phyloP scores from a whole-genome alignment of 2,113 vertebrate species.

The Okapia johnstoni region DNA sequence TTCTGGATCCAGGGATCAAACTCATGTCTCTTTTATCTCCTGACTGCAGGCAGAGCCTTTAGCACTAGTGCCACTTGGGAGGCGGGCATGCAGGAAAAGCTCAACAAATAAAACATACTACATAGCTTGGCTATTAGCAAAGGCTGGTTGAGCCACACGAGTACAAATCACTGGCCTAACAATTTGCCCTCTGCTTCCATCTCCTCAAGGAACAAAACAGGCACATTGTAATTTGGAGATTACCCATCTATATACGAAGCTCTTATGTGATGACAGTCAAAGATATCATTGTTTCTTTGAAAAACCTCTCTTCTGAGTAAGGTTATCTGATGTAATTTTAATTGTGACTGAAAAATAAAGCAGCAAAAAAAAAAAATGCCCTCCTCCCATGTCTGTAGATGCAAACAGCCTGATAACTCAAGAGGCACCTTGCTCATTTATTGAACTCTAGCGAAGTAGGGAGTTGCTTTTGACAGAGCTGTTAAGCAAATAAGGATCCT shows the following conservation, averaged over 20 bases:
- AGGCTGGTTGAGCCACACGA: not conserved
- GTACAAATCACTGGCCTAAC: not conserved
- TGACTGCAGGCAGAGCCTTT: not conserved
- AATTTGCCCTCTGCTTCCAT: not conserved
- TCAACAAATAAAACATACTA: not conserved
- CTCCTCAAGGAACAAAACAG: not conserved
- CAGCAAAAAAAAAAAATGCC: not conserved
- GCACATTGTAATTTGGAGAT: not conserved
- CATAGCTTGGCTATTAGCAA: not conserved
- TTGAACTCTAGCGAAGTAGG: not conserved
- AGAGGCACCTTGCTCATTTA: conserved; percentile 51
- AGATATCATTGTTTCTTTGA: conserved; percentile 7
- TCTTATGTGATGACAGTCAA: not conserved
- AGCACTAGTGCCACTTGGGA: not conserved
- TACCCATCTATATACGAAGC: not conserved
- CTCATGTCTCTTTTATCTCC: not conserved
- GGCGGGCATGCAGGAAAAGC: not conserved
- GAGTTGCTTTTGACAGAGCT: conserved; percentile 43
- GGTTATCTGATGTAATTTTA: conserved; percentile 32
- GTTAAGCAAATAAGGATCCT: conserved; percentile 55
- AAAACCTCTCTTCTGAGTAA: not conserved
- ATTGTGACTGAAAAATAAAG: conserved; percentile 22
- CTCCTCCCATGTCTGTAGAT: not conserved
- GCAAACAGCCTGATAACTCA: not conserved
- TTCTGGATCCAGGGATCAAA: not conserved